A percentile compares a stretch with the other conserved stretches of the same genome.
Evolutionary conservation across 2,797 vertebrate genomes (phyloP).

Genomic region (Phataginus tetradactyla): DNA sequence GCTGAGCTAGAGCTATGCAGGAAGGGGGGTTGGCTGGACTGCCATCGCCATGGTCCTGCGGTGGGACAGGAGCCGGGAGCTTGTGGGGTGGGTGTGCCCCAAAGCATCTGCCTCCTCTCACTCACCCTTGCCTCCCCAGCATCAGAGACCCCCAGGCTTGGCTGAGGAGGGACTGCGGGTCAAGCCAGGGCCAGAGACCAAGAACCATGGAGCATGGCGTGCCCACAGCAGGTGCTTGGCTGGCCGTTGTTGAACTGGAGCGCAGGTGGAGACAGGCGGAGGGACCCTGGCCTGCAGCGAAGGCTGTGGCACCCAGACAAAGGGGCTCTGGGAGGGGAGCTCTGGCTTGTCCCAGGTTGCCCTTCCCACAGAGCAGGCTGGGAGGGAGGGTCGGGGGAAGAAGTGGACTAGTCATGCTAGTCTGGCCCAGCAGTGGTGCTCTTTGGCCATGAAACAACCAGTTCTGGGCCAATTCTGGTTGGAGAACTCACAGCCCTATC

Average conservation of each 20-base stretch:
- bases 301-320: not conserved
- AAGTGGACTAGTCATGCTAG: not conserved
- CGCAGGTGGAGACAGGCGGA: too few relatives aligned
- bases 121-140: not conserved
- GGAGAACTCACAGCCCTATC: not conserved
- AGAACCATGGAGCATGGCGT: not conserved
- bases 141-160: not conserved
- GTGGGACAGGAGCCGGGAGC: not conserved
- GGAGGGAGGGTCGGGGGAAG: not conserved
- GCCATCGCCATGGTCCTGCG: not conserved
- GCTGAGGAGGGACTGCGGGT: rapidly evolving
- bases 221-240: not conserved
- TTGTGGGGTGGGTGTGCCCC: not conserved
- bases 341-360: not conserved
- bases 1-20: not conserved
- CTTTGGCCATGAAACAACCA: not conserved
- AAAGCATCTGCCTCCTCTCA: not conserved
- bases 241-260: not conserved
- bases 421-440: not conserved
- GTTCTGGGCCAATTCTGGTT: not conserved
- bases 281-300: not conserved
- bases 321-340: not conserved
- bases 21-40: rapidly evolving
- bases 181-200: not conserved
- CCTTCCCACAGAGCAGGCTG: not conserved